phyloP scores from a whole-genome alignment of 2,113 vertebrate species.

The Corvus hawaiiensis region DNA sequence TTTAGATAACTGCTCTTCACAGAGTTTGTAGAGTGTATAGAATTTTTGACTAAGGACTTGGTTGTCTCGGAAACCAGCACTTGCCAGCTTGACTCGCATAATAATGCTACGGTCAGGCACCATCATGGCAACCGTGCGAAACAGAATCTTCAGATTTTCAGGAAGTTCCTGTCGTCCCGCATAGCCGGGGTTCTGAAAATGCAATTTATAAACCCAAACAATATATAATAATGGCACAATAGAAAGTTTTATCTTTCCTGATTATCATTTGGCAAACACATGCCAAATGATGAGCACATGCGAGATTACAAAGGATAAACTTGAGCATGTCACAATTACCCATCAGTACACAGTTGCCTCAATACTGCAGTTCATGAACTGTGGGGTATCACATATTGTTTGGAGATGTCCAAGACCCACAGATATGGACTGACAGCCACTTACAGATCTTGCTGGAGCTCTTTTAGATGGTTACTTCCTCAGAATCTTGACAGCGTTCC shows the following conservation, averaged over 20 bases:
- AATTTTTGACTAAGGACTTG: constrained; percentile 70
- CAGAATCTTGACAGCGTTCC: neutral
- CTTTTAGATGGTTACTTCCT: neutral
- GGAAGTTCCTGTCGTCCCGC: constrained; percentile 71
- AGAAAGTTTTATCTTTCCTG: neutral
- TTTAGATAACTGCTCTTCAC: constrained; percentile 74
- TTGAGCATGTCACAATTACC: neutral
- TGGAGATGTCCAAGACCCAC: neutral
- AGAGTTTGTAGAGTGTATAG: constrained; percentile 71
- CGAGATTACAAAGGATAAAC: neutral
- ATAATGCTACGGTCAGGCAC: constrained; percentile 72
- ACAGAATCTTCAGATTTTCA: constrained; percentile 72
- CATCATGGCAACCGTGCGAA: constrained; percentile 73
- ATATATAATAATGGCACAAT: neutral
- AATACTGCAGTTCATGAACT: neutral
- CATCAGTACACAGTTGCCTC: neutral
- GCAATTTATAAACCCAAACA: neutral
- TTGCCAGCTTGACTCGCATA: constrained; percentile 73
- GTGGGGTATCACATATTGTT: fast-evolving
- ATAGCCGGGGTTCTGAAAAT: constrained; percentile 67
- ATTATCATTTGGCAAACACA: neutral
- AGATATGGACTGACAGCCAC: neutral
- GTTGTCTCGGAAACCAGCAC: constrained; percentile 72
- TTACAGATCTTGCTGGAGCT: neutral
- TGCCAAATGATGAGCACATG: neutral